phyloP scores from a whole-genome alignment of 2,797 vertebrate genomes.

The Craterocephalus amniculus region DNA sequence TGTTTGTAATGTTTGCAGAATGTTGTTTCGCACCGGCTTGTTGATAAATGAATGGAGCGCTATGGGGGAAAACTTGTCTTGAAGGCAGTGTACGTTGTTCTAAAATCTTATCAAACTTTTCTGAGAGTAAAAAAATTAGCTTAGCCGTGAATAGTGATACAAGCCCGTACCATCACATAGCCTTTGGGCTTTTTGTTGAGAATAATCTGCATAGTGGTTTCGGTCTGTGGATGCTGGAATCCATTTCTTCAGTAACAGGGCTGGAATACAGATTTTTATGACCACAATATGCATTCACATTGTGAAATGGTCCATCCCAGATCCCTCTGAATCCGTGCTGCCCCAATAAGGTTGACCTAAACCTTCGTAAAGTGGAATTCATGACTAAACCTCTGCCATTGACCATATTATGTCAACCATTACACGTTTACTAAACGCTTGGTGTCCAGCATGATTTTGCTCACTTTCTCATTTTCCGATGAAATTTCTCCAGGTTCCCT shows the following conservation, averaged over 20 bases:
- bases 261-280: not conserved
- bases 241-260: not conserved
- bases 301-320: not conserved
- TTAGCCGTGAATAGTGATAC: no score
- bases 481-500: no score
- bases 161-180: not conserved
- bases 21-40: no score
- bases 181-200: not conserved
- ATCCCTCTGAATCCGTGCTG: not conserved
- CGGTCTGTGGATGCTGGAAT: not conserved
- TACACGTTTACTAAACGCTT: not conserved
- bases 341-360: not conserved
- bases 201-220: not conserved
- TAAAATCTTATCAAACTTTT: no score
- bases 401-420: not conserved
- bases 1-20: not conserved
- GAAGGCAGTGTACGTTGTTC: not conserved
- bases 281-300: not conserved
- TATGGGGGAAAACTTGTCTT: not conserved
- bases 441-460: not conserved
- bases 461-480: not conserved
- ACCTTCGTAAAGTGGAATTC: not conserved
- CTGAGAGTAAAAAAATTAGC: no score
- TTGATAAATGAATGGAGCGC: not conserved
- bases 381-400: not conserved